Base-by-base conservation (phyloP, 2,888 invertebrate species). In the Andrena camellia region DNA sequence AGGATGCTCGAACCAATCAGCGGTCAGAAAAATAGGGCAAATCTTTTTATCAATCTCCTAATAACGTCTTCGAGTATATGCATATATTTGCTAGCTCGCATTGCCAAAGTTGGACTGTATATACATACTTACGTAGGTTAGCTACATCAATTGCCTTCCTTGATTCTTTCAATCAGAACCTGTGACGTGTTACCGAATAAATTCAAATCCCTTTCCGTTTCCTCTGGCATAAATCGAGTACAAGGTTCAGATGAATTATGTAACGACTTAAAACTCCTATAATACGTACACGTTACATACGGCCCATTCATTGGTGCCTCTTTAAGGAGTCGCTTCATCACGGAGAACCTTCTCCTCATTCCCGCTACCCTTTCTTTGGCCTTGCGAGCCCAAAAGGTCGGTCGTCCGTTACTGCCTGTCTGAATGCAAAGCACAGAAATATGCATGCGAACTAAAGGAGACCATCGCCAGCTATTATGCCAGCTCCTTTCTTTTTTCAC, bases 401-500 rank as follows among this genome's bases (percentile, higher is more conserved):
- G 78, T 73, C 82, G 78, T 20, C 71, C 83, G 79, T 83, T 72
- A 68, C 75, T 23, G 75, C 63, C 76, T 26, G 69, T 75, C 70
- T 85, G 77, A 86, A 85, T 85, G 82, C 82, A 60, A 77, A 86
- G 72, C 71, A 70, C 35, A 77, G 79, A 77, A 82, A 85, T 68
- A 77, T 83, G 75, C 59, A 81, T 75, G 73, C 70, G 59, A 63
- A 79, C 75, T 59, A 71, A 71, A 72, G 84, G 75, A 80, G 73
- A 83, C 83, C 66, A 85, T 83, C 82, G 72, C 71, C 50, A 26
- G 1, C 79, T 59, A 83, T 85, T 80, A 66, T 76, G 48, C 23
- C 23, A 7, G 8, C 17, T 8, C 35, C 69, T 71, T 42, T 72
- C 60, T 71, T 72, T 52, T 17, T 57, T 8, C 54, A 33, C 29